A percentile compares a stretch with the other conserved stretches of the same genome.
Conservation (phyloP, 2,888 invertebrate genomes). For the Zhuqinia jingwanae region DNA sequence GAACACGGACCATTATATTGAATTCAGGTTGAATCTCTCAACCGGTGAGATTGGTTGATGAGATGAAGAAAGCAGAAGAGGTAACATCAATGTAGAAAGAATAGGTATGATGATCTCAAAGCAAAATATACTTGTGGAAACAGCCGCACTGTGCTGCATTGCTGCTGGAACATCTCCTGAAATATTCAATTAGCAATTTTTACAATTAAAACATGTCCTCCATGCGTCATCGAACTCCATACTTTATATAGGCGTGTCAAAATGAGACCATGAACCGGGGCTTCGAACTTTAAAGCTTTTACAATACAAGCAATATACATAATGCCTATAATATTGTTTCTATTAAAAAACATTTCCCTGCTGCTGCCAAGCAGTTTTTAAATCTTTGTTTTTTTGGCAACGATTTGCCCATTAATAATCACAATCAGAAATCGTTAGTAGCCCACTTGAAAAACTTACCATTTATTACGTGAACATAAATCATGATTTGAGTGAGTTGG, state of each 20-base stretch:
- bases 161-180: constrained; percentile 77
- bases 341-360: background rate
- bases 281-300: too few species aligned
- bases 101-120: constrained; percentile 20
- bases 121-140: constrained; percentile 29
- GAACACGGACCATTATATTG: too few species aligned
- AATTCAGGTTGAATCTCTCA: background rate
- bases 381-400: constrained; percentile 3
- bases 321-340: background rate
- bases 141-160: constrained; percentile 74
- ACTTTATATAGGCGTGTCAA: background rate
- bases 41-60: background rate
- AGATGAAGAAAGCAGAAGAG: background rate
- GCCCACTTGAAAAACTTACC: constrained; percentile 82
- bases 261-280: background rate
- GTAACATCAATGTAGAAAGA: background rate
- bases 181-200: constrained; percentile 38
- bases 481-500: constrained; percentile 86
- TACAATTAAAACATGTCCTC: background rate
- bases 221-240: background rate
- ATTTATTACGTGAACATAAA: constrained; percentile 88
- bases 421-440: constrained; percentile 41
- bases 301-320: too few species aligned
- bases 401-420: background rate
- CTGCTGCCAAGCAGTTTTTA: background rate